Base-by-base conservation (phyloP, 1,140 invertebrate species). In the Antheraea mylitta region DNA sequence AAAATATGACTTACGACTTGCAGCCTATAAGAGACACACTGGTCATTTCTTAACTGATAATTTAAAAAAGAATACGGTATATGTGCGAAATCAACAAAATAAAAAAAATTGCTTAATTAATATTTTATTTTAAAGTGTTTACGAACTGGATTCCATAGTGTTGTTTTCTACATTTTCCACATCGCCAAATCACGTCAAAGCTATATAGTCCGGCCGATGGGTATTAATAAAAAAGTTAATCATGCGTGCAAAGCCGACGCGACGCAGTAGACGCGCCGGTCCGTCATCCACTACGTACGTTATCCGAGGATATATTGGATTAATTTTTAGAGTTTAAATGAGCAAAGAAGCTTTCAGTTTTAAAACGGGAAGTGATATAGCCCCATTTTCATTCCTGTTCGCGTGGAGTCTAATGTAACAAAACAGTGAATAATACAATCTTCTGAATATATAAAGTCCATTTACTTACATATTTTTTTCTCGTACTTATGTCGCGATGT, bases 221-320 rank as follows among this genome's bases (percentile, higher is more conserved):
- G 68, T 86, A 83, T 81, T 86, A 83, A 86, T 86, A 86, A 82
- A 83, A 82, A 83, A 81, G 76, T 80, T 84, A 83, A 84, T 86
- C 80, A 74, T 68, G 78, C 75, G 76, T 80, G 75, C 67, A 72
- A 74, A 76, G 77, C 69, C 60, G 45, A 65, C 73, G 66, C 76
- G 22, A 71, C 65, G 60, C 11, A 53, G 45, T 53, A 67, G 60
- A 0, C 45, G 45, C 67, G 60, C 9, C 45, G 45, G 10, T 53
- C 58, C 30, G 42, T 69, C 67, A 62, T n/a, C 30, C 42, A 58
- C 59, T 38, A 53, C 53, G 58, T 36, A 8, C 58, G 36, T 37
- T 63, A 62, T 53, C 62, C 59, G 66, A 58, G 11, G 64, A 66
- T 58, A 72, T 66, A 72, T 69, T 59, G 67, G 63, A 45, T 66